Base-by-base conservation (phyloP, 2,888 invertebrate species). In the Augiades crinisus region DNA sequence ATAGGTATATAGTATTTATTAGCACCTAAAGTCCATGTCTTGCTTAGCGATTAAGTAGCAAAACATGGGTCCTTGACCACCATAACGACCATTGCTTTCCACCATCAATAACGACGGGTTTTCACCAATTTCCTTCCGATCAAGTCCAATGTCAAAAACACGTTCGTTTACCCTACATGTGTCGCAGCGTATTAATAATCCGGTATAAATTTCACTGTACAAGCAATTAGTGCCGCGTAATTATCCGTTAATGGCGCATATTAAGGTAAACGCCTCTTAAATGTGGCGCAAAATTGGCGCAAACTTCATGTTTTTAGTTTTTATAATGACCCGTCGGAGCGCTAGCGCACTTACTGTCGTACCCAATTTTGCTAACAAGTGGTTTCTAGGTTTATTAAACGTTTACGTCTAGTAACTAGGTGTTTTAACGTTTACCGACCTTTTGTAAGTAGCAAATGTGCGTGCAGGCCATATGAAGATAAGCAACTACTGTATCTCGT, bases 181-280 rank as follows among this genome's bases (percentile, higher is more conserved):
- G 36, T 36, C 34, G 49, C 27, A 22, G 22, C 33, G 24, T 43
- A 43, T 43, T 41, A 43, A 41, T 50, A 41, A 43, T 34, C 41
- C 27, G 16, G 31, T 43, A 50, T 50, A 34, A 43, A 43, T 50
- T 50, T 50, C 50, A 43, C 43, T 43, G 50, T 30, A 34, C 50
- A 8, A 43, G 50, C 43, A 50, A 50, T 50, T 50, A 43, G 50
- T 30, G 41, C 34, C 41, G 6, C 27, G 50, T 43, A 50, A 50
- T 43, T 50, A 43, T 31, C 43, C 50, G 50, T 36, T 50, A 50
- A 50, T 50, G 43, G 36, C 41, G 50, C 43, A 43, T 36, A 43
- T 50, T 50, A 36, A 50, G 43, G 50, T 43, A 50, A 50, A 50
- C 43, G 50, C 50, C 50, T 30, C 41, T 43, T 43, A 43, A 49